Evolutionary conservation across 1,140 invertebrate species (phyloP).

Genomic region (Rhizoglyphus robini): DNA sequence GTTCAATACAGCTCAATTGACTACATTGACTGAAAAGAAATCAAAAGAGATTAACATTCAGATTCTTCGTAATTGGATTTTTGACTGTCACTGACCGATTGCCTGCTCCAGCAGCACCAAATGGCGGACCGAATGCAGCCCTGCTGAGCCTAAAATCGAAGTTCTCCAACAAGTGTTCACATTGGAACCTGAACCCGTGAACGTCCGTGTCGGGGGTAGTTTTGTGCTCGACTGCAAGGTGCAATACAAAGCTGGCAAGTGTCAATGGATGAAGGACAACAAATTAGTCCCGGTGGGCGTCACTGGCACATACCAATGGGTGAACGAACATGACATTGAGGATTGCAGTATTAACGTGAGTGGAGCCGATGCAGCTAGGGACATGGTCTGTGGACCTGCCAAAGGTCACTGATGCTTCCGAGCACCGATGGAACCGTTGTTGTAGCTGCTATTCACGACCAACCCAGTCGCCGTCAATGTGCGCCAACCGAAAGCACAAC

Average conservation of each 20-base stretch:
- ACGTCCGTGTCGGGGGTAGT: constrained; percentile 11
- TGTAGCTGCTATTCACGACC: background rate
- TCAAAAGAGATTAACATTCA: constrained; percentile 20
- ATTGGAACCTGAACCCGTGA: constrained; percentile 17
- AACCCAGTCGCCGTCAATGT: background rate
- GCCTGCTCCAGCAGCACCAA: no score
- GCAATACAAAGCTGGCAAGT: constrained; percentile 21
- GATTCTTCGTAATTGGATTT: constrained; percentile 23
- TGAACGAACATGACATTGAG: constrained; percentile 11
- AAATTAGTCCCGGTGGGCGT: constrained; percentile 22
- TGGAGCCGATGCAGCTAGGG: constrained; percentile 7
- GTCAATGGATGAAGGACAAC: constrained; percentile 25
- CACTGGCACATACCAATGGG: constrained; percentile 10
- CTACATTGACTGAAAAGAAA: no score
- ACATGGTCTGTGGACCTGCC: constrained; percentile 25
- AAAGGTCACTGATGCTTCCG: constrained; percentile 22
- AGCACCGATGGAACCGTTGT: background rate
- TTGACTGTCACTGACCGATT: background rate
- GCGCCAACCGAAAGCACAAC: no score
- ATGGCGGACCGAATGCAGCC: no score
- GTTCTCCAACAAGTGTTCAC: constrained; percentile 20
- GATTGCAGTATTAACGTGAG: constrained; percentile 24
- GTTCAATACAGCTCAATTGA: no score
- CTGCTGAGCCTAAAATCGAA: background rate
- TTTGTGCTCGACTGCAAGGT: constrained; percentile 24